Percentiles rank a stretch among this genome's conserved stretches.
Evolutionary conservation across 2,113 vertebrate genomes (phyloP).

Genomic region (Cardinalis cardinalis): DNA sequence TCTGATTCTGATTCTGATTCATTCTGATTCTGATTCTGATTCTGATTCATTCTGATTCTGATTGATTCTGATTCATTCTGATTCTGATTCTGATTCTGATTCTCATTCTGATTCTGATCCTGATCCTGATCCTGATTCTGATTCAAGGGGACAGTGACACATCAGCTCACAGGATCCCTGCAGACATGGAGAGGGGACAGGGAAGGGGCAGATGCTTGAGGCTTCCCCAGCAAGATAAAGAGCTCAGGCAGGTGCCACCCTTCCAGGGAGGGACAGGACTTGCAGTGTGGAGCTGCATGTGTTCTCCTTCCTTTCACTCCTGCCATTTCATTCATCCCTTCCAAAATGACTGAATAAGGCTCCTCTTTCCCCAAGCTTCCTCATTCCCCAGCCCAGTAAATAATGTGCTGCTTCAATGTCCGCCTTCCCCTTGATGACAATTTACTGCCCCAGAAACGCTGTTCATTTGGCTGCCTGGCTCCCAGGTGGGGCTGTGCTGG

Average conservation of each 20-base stretch:
- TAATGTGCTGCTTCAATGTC: background rate
- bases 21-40: no score
- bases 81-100: no score
- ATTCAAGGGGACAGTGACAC: background rate
- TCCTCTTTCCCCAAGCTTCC: background rate
- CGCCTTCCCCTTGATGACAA: background rate
- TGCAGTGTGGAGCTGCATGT: background rate
- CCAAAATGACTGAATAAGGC: background rate
- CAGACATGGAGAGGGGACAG: background rate
- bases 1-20: no score
- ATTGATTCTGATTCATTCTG: no score
- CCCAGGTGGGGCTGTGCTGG: conserved; percentile 18
- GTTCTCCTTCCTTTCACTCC: background rate
- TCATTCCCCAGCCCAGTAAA: background rate
- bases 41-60: no score
- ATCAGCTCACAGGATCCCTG: rapidly evolving
- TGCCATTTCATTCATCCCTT: background rate
- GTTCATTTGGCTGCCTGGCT: background rate
- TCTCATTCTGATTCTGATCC: no score
- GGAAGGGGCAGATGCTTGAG: background rate
- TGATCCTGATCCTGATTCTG: background rate
- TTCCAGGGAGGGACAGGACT: background rate
- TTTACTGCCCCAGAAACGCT: background rate
- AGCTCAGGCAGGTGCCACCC: background rate
- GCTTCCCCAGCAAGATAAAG: background rate